Percentiles rank a stretch among this genome's conserved stretches.
These are phyloP conservation scores for Nannoperca australis DNA, from an alignment of 2,797 vertebrate species.

Conservation along the genomic window DNA sequence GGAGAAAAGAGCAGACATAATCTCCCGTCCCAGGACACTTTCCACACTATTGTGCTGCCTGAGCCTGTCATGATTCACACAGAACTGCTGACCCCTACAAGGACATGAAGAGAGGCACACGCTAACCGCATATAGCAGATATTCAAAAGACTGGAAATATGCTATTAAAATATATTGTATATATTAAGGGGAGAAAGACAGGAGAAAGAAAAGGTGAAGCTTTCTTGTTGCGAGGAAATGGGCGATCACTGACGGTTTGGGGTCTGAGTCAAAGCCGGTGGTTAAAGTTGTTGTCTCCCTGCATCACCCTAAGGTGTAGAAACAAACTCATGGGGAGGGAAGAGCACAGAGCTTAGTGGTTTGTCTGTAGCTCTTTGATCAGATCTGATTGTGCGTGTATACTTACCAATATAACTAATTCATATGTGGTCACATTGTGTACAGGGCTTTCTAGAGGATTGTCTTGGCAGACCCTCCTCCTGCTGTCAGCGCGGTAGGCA, in stretches of 20 bases:
- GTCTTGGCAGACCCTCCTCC: slow-evolving; percentile 19
- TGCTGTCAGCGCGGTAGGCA: slow-evolving; percentile 36
- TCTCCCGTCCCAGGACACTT: slow-evolving; percentile 48
- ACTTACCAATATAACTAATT: slow-evolving; percentile 38
- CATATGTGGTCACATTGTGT: slow-evolving; percentile 38
- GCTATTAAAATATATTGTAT: slow-evolving; percentile 38
- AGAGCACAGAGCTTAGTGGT: not conserved
- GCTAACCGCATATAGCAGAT: slow-evolving; percentile 46
- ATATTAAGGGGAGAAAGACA: slow-evolving; percentile 8
- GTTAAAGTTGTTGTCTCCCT: slow-evolving; percentile 19
- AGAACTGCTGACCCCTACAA: slow-evolving; percentile 42
- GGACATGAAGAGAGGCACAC: slow-evolving; percentile 17
- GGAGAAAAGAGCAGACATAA: slow-evolving; percentile 35
- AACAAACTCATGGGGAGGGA: slow-evolving; percentile 9
- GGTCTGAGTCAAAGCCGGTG: slow-evolving; percentile 14
- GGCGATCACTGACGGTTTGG: not conserved
- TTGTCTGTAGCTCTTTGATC: slow-evolving; percentile 23
- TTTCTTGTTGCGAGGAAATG: slow-evolving; percentile 46
- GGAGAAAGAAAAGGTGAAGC: slow-evolving; percentile 20
- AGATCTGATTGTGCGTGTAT: slow-evolving; percentile 16
- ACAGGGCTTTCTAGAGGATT: slow-evolving; percentile 5
- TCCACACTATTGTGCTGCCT: slow-evolving; percentile 27
- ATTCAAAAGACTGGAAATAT: slow-evolving; percentile 48
- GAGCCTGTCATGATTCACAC: slow-evolving; percentile 42
- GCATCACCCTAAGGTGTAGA: not conserved